Evolutionary conservation across 2,888 invertebrate genomes (phyloP).

Genomic region (Sesia apiformis): DNA sequence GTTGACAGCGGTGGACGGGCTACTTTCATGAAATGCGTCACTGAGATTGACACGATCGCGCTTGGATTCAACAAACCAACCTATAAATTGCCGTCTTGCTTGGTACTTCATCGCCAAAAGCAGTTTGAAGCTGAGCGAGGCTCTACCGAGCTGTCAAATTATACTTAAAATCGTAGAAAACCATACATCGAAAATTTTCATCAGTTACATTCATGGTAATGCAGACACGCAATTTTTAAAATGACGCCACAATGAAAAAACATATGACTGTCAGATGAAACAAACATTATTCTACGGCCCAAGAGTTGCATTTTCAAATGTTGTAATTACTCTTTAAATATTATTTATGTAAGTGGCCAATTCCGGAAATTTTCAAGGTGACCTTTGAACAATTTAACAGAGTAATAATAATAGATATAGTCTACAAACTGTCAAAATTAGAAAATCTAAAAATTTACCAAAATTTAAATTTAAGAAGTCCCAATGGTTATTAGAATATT

Average conservation of each 20-base stretch:
- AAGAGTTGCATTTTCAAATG: neutral
- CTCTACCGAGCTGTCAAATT: neutral
- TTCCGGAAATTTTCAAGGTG: neutral
- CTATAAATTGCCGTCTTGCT: neutral
- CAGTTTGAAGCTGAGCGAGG: neutral
- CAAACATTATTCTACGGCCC: neutral
- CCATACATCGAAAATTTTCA: neutral
- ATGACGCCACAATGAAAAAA: neutral
- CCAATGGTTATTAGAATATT: no score
- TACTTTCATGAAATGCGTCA: neutral
- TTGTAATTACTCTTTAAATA: neutral
- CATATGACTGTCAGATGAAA: neutral
- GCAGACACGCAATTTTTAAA: no score
- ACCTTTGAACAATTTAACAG: slow-evolving; percentile 2
- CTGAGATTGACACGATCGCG: neutral
- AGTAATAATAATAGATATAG: neutral
- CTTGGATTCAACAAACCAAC: neutral
- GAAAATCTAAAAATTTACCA: no score
- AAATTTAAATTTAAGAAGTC: no score
- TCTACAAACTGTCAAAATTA: no score
- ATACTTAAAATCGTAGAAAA: neutral
- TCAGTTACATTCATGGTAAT: no score
- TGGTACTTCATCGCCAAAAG: neutral
- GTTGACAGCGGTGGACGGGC: neutral
- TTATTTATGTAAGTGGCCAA: neutral